A percentile compares a stretch with the other conserved stretches of the same genome.
phyloP scores from a whole-genome alignment of 2,113 vertebrate species.

The Drymodes brunneopygia region DNA sequence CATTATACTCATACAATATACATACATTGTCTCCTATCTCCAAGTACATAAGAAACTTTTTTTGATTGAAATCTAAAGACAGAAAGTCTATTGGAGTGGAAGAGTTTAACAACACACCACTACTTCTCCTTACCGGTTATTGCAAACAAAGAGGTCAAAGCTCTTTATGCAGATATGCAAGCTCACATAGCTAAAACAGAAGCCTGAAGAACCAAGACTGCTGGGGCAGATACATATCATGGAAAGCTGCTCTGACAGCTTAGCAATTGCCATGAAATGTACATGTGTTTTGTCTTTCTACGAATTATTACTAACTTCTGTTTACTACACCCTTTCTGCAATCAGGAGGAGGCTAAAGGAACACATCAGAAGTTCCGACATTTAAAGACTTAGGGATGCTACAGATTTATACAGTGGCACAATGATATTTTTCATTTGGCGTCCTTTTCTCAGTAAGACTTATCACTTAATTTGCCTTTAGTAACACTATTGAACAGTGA shows the following conservation, averaged over 20 bases:
- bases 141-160: background rate
- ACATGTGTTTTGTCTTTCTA: background rate
- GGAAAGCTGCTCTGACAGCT: background rate
- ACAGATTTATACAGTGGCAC: background rate
- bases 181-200: background rate
- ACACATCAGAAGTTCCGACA: background rate
- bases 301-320: background rate
- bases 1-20: background rate
- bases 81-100: background rate
- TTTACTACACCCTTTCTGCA: background rate
- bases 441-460: background rate
- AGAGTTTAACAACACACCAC: background rate
- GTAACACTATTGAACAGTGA: background rate
- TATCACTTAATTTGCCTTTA: background rate
- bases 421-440: background rate
- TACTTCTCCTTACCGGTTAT: background rate
- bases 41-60: background rate
- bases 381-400: background rate
- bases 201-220: background rate
- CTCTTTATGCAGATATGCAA: background rate
- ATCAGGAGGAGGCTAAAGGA: background rate
- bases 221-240: background rate
- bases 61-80: background rate
- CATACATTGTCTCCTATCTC: accelerated
- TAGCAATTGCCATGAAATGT: background rate